Evolutionary conservation across 2,888 invertebrate species (phyloP), one percentile per base, ranked within the genome.

Genomic region (Asteroscopus sphinx): DNA sequence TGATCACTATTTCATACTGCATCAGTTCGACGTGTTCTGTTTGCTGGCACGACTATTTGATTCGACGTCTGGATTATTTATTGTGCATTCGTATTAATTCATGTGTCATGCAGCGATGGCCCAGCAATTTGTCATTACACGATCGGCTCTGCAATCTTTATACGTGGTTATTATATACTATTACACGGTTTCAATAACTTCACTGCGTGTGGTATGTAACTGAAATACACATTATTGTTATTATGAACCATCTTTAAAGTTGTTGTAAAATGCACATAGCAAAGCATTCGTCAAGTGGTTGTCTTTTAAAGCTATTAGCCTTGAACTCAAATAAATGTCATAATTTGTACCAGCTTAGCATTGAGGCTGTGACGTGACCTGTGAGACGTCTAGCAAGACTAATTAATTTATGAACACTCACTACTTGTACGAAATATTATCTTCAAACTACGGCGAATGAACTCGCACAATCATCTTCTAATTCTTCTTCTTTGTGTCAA

Each of bases 1-100:
- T 74, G 76, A 73, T 78, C 81, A 79, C 80, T 80, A 78, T 80
- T 80, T 35, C 26, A 44, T 68, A 80, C 82, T 75, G 80, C 86
- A 79, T 84, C 81, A 79, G 46, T 46, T 48, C 61, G 72, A 45
- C 60, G 54, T 58, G 66, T 64, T 65, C 65, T 70, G 73, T 73
- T 77, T 58, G 72, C 74, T 76, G 66, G 71, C 77, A 76, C 68
- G 59, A 52, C 47, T 57, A 42, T 59, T 60, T 64, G 54, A 68
- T 68, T 56, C 48, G 58, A 63, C 56, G 49, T 68, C 42, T 55
- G 45, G 60, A 70, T 70, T 61, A 52, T 54, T 46, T 47, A 36
- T 51, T 70, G 55, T 67, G 55, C 45, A 54, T 56, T 63, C 26
- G 33, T 58, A 72, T 58, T 48, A 54, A 68, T 63, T 57, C 44